Percentiles rank a stretch among this genome's conserved stretches.
phyloP scores from a whole-genome alignment of 2,797 vertebrate genomes.

The Pteronotus mesoamericanus region DNA sequence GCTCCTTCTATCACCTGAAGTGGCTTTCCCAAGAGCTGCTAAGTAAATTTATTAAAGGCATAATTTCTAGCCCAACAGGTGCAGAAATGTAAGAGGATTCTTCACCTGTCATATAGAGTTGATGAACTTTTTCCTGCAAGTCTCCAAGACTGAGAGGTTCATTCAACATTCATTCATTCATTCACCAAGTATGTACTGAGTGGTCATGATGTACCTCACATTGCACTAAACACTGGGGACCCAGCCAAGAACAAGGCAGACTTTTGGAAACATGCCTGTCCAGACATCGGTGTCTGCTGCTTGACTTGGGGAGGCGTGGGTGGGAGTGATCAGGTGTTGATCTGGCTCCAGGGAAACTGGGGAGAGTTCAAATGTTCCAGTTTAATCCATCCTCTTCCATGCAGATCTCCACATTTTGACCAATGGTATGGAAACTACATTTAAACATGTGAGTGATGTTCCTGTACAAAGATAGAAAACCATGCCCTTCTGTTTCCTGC shows the following conservation, averaged over 20 bases:
- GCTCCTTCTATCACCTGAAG: neutral
- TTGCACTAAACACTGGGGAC: constrained; percentile 4
- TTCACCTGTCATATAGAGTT: constrained; percentile 40
- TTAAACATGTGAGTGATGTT: constrained; percentile 48
- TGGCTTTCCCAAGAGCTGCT: constrained; percentile 31
- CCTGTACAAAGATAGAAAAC: constrained; percentile 40
- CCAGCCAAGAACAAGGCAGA: neutral
- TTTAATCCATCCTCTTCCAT: neutral
- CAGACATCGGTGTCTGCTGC: neutral
- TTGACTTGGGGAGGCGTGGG: neutral
- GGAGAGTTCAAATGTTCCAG: neutral
- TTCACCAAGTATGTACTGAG: constrained; percentile 32
- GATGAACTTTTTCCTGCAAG: constrained; percentile 56
- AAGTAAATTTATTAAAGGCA: constrained; percentile 46
- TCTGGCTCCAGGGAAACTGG: constrained; percentile 34
- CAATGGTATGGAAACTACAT: constrained; percentile 62
- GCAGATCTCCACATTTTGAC: neutral
- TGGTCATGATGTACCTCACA: constrained; percentile 22
- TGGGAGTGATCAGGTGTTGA: constrained; percentile 47
- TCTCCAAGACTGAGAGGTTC: neutral
- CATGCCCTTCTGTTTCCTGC: neutral
- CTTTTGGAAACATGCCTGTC: neutral
- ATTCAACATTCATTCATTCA: constrained; percentile 39
- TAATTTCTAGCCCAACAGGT: constrained; percentile 27
- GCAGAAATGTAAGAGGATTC: constrained; percentile 45